Conservation (phyloP, 2,113 vertebrate genomes). For the Perca flavescens region DNA sequence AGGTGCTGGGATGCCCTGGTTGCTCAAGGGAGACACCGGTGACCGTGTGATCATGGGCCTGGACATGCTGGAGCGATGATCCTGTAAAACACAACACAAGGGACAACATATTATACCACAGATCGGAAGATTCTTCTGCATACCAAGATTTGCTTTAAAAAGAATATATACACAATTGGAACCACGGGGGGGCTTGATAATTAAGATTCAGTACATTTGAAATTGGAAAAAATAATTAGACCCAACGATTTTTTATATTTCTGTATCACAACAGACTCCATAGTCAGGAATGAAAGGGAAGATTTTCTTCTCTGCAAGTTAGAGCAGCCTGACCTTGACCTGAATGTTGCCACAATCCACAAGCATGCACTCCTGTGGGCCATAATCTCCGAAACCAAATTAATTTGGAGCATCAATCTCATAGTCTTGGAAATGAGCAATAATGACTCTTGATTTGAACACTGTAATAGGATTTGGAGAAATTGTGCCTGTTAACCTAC, state of each 20-base stretch:
- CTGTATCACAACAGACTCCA: conserved; percentile 13
- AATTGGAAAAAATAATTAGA: neutral
- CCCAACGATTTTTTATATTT: neutral
- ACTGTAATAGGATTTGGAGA: conserved; percentile 75
- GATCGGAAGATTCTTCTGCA: neutral
- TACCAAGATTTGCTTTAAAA: neutral
- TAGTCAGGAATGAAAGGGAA: conserved; percentile 13
- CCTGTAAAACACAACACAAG: conserved; percentile 80
- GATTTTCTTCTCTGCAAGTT: conserved; percentile 50
- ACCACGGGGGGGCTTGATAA: neutral
- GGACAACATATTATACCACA: conserved; percentile 8
- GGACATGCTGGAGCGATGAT: conserved; percentile 98
- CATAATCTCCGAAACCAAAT: conserved; percentile 80
- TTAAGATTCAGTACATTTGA: neutral
- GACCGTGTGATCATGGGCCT: conserved; percentile 98
- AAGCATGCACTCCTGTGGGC: conserved; percentile 78
- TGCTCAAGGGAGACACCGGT: conserved; percentile 97
- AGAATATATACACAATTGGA: neutral
- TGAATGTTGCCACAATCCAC: conserved; percentile 78
- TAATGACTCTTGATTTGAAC: conserved; percentile 75
- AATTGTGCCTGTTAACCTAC: conserved; percentile 76
- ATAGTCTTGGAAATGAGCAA: conserved; percentile 70
- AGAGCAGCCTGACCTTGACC: conserved; percentile 82
- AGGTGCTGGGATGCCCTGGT: conserved; percentile 98
- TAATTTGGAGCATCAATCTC: conserved; percentile 81